These are phyloP conservation scores for Caenorhabditis imperialis DNA, from an alignment of 2,888 invertebrate species.

Conservation along the genomic window DNA sequence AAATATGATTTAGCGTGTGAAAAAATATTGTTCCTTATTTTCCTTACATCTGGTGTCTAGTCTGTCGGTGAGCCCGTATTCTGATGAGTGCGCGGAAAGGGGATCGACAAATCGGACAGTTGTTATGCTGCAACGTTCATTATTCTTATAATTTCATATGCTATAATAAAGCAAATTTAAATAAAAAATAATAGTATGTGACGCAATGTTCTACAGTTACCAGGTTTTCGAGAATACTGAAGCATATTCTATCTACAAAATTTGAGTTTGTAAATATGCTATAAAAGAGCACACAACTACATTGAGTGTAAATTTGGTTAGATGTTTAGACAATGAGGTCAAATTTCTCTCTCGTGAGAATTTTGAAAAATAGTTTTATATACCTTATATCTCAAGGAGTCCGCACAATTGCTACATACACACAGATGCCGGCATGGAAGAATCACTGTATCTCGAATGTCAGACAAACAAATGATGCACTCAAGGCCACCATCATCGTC, in stretches of 20 bases:
- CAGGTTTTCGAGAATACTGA: too few species aligned
- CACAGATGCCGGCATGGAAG: constrained; percentile 97
- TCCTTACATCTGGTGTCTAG: constrained; percentile 54
- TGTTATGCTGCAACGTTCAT: constrained; percentile 84
- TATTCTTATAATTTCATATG: too few species aligned
- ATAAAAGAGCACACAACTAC: too few species aligned
- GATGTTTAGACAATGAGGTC: too few species aligned
- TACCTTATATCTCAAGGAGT: constrained; percentile 90
- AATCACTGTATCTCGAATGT: constrained; percentile 92
- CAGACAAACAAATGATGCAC: constrained; percentile 99
- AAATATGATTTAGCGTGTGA: constrained; percentile 17
- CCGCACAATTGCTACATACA: constrained; percentile 96
- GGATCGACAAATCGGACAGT: constrained; percentile 98
- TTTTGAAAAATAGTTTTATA: too few species aligned
- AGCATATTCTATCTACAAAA: too few species aligned
- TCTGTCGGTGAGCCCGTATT: constrained; percentile 84
- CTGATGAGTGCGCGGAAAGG: constrained; percentile 96
- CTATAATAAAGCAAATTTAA: too few species aligned
- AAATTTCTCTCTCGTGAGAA: too few species aligned
- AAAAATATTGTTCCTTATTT: constrained; percentile 14
- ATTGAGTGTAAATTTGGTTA: too few species aligned
- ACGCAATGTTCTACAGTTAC: too few species aligned
- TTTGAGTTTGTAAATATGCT: too few species aligned
- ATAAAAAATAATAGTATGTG: too few species aligned
- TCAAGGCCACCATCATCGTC: constrained; percentile 93